Conservation (phyloP, 2,888 invertebrate species). For the Cantharis flavilabris region DNA sequence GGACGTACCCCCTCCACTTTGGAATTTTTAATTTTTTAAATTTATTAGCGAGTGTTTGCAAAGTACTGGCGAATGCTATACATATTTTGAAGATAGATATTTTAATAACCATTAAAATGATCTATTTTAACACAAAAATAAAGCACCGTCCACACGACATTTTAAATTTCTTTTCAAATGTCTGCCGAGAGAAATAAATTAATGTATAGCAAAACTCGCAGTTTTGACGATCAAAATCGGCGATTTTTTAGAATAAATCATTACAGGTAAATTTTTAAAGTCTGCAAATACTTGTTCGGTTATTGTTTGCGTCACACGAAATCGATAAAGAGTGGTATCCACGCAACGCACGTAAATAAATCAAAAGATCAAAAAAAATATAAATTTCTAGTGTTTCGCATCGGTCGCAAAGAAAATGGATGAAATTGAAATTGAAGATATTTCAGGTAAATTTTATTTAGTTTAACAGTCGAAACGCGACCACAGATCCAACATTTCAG, state of each 20-base stretch:
- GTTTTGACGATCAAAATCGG: neutral
- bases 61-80: no score
- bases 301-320: neutral
- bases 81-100: no score
- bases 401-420: neutral
- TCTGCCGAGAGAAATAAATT: no score
- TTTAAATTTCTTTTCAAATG: neutral
- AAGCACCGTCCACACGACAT: neutral
- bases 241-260: neutral
- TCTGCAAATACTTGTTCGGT: neutral
- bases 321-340: neutral
- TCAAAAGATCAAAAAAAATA: neutral
- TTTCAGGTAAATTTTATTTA: slow-evolving; percentile 16
- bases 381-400: neutral
- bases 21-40: no score
- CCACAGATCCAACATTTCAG: slow-evolving; percentile 34
- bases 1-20: no score
- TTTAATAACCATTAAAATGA: no score
- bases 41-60: no score
- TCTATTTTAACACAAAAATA: neutral
- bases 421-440: slow-evolving; percentile 18
- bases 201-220: neutral
- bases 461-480: neutral
- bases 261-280: neutral
- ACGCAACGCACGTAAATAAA: neutral